These are phyloP conservation scores for Lepidurus packardi DNA, from an alignment of 1,140 invertebrate species.

Conservation along the genomic window DNA sequence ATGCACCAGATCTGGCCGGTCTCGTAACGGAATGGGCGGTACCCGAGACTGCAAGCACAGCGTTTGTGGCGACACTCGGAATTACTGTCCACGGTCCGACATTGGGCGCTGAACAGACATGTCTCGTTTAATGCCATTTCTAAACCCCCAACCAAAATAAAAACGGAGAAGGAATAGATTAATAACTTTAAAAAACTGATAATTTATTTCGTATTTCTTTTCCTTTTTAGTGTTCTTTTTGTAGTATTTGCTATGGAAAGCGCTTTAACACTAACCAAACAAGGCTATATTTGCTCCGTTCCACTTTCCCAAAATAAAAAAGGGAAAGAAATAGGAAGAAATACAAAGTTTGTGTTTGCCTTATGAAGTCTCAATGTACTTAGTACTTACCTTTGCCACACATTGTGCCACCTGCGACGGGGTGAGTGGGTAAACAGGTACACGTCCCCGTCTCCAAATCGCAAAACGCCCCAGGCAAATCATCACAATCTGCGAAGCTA, in stretches of 20 bases:
- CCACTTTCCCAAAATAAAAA: neutral
- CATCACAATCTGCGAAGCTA: conserved; percentile 13
- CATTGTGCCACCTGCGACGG: conserved; percentile 27
- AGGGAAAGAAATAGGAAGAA: neutral
- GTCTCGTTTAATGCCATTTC: conserved; percentile 30
- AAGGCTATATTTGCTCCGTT: neutral
- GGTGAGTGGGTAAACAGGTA: conserved; percentile 22
- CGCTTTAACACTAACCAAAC: neutral
- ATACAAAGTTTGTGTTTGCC: conserved; percentile 2
- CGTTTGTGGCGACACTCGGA: conserved; percentile 30
- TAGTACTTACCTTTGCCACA: conserved; percentile 32
- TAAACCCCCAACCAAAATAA: neutral
- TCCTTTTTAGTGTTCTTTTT: neutral
- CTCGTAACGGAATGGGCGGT: conserved; percentile 4
- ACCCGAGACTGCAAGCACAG: conserved; percentile 28
- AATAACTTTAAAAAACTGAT: neutral
- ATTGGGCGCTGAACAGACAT: conserved; percentile 27
- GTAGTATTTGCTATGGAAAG: neutral
- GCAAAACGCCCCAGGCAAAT: conserved; percentile 16
- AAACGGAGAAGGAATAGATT: neutral
- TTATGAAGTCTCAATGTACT: neutral
- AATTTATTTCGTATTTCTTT: neutral
- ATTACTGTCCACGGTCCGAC: conserved; percentile 14
- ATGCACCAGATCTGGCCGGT: conserved; percentile 30
- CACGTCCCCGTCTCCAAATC: conserved; percentile 25